Evolutionary conservation across 1,140 invertebrate species (phyloP).

Genomic region (Eueides isabella): DNA sequence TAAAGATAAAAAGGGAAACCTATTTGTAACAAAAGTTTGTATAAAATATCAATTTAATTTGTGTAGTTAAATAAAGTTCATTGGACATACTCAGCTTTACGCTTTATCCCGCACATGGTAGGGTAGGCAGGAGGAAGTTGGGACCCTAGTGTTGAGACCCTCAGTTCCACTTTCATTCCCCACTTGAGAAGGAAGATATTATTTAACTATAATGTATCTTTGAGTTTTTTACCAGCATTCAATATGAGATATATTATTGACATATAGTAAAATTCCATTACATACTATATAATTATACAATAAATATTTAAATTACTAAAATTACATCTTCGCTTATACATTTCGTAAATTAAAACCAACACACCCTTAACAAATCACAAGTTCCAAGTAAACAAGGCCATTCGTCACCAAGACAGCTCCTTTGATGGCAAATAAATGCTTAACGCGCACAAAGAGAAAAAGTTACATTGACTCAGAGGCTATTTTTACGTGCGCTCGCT

Average conservation of each 20-base stretch:
- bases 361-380: constrained; percentile 20
- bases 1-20: no score
- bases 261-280: neutral
- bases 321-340: neutral
- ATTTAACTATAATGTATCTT: no score
- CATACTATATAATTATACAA: neutral
- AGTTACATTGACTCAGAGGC: constrained; percentile 39
- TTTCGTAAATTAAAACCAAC: neutral
- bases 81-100: no score
- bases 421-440: constrained; percentile 24
- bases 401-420: constrained; percentile 33
- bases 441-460: constrained; percentile 3
- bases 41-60: no score
- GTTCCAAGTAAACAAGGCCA: constrained; percentile 27
- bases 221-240: no score
- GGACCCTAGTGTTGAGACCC: no score
- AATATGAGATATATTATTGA: neutral
- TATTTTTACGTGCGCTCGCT: constrained; percentile 21
- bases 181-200: no score
- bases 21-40: no score
- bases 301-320: neutral
- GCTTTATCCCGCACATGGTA: no score
- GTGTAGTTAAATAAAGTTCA: no score
- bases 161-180: no score
- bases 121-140: no score